Conservation (phyloP, 2,888 invertebrate species). For the Macropis europaea region DNA sequence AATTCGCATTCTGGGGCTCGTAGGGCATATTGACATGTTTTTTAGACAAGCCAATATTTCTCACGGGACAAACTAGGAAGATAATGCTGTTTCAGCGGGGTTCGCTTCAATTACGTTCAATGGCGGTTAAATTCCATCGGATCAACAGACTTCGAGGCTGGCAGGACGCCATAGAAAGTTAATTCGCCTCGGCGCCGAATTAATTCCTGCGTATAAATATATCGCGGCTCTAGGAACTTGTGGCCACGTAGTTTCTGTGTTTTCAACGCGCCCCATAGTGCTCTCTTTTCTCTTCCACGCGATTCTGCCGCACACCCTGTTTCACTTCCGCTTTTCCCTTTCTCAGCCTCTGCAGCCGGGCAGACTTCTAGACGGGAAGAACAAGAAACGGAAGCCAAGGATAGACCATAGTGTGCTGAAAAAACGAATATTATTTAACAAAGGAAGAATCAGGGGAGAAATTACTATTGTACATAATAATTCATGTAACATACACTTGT, state of each 20-base stretch:
- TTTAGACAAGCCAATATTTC: neutral
- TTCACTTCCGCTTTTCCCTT: neutral
- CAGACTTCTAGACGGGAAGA: no score
- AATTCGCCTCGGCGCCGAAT: constrained; percentile 69
- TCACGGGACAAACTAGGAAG: neutral
- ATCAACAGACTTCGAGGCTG: constrained; percentile 59
- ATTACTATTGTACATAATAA: no score
- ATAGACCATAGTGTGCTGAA: no score
- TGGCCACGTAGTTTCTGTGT: constrained; percentile 15
- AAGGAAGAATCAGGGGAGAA: no score
- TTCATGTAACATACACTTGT: no score
- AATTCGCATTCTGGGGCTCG: neutral
- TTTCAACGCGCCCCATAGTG: constrained; percentile 22
- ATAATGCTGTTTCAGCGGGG: constrained; percentile 13
- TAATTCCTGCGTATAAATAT: constrained; percentile 74
- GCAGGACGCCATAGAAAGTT: constrained; percentile 64
- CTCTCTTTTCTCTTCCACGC: neutral
- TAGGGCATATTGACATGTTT: neutral
- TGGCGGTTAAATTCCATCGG: constrained; percentile 65
- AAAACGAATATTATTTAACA: no score
- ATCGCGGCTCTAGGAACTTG: constrained; percentile 35
- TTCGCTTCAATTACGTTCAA: constrained; percentile 48
- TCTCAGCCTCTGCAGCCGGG: neutral
- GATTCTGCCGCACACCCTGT: no score
- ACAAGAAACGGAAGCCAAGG: no score